phyloP scores from a whole-genome alignment of 2,888 invertebrate species.

The Lutraria lutraria region DNA sequence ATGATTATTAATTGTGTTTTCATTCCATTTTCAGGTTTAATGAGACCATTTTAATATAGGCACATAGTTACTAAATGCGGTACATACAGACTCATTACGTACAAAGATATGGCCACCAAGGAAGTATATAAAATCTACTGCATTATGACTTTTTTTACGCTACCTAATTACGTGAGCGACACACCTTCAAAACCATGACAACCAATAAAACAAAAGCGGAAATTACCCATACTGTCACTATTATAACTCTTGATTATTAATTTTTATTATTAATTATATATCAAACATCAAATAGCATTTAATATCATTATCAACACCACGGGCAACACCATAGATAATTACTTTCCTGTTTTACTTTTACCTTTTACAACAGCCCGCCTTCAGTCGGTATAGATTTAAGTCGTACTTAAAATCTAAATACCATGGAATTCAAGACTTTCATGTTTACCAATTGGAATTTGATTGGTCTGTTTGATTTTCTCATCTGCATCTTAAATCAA shows the following conservation, averaged over 20 bases:
- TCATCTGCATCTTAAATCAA: constrained; percentile 11
- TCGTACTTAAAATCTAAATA: neutral
- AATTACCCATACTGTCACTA: neutral
- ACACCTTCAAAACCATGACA: neutral
- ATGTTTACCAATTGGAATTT: constrained; percentile 15
- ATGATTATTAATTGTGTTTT: constrained; percentile 9
- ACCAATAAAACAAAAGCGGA: neutral
- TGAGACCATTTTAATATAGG: neutral
- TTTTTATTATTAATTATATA: neutral
- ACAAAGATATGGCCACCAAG: neutral
- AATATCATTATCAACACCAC: neutral
- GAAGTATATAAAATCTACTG: neutral
- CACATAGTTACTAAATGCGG: neutral
- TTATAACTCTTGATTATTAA: neutral
- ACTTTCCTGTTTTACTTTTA: neutral
- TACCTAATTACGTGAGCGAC: neutral
- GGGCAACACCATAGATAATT: neutral
- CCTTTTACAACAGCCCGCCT: neutral
- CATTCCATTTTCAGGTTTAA: neutral
- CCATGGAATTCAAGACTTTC: neutral
- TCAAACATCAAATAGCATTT: neutral
- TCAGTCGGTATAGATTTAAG: neutral
- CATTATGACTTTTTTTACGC: neutral
- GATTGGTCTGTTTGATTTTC: constrained; percentile 25
- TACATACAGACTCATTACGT: neutral